Evolutionary conservation across 2,797 vertebrate genomes (phyloP).

Genomic region (Sparidentex hasta): DNA sequence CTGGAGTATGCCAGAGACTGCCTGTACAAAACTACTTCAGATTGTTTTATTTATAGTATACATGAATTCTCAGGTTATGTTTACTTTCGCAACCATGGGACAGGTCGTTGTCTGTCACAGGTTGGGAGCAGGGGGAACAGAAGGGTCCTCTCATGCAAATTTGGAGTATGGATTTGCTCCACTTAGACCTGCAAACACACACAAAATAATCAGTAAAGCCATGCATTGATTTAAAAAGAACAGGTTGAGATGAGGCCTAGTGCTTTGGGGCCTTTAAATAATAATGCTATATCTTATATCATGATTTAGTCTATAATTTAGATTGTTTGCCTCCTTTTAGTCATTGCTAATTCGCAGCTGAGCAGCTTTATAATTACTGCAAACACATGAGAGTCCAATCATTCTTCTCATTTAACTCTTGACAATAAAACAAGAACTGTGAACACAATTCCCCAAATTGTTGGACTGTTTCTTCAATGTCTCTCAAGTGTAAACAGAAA

Average conservation of each 20-base stretch:
- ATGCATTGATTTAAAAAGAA: neutral
- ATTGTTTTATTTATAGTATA: constrained; percentile 22
- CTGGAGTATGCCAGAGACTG: constrained; percentile 16
- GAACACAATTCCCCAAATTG: neutral
- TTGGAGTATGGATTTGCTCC: constrained; percentile 93
- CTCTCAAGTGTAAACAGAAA: constrained; percentile 1
- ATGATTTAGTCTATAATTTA: too few species aligned
- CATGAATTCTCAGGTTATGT: constrained; percentile 9
- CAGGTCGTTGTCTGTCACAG: constrained; percentile 7
- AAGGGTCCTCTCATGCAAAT: constrained; percentile 82
- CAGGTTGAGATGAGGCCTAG: too few species aligned
- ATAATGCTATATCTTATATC: too few species aligned
- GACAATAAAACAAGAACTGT: neutral
- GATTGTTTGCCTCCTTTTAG: neutral
- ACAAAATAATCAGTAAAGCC: constrained; percentile 11
- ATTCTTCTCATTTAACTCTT: neutral
- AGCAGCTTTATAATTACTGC: neutral
- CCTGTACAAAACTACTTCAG: constrained; percentile 33
- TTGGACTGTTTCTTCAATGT: neutral
- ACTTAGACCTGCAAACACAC: constrained; percentile 87
- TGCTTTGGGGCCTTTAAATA: too few species aligned
- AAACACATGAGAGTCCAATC: neutral
- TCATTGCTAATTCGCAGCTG: neutral
- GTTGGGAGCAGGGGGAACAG: neutral
- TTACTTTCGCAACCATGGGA: neutral